Evolutionary conservation across 2,888 invertebrate genomes (phyloP).

Genomic region (Ectemnius continuus): DNA sequence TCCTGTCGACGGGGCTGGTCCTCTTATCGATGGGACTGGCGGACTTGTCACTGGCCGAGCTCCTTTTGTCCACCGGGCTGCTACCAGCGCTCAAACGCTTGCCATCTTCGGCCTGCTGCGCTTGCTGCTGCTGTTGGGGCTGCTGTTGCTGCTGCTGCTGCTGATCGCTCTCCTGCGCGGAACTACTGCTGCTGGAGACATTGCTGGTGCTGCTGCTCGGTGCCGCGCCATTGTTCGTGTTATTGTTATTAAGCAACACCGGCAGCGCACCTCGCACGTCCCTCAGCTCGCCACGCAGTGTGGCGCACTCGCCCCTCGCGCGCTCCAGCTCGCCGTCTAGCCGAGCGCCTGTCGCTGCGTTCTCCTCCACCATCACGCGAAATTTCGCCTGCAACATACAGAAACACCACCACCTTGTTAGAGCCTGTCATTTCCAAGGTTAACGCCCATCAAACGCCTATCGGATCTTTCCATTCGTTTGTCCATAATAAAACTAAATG

Average conservation of each 20-base stretch:
- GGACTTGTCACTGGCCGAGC: conserved; percentile 76
- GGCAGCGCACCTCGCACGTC: conserved; percentile 78
- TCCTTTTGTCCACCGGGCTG: conserved; percentile 75
- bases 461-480: conserved; percentile 10
- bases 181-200: conserved; percentile 55
- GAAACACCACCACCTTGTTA: too few relatives aligned
- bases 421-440: neutral
- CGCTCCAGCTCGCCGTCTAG: conserved; percentile 83
- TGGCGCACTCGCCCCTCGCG: conserved; percentile 82
- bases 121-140: conserved; percentile 48
- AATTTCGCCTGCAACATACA: conserved; percentile 83
- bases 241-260: conserved; percentile 68
- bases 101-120: conserved; percentile 59
- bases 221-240: conserved; percentile 56
- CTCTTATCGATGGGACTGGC: conserved; percentile 79
- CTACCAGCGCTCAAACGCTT: conserved; percentile 71
- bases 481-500: too few relatives aligned
- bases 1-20: conserved; percentile 72
- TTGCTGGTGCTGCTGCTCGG: conserved; percentile 61
- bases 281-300: conserved; percentile 79
- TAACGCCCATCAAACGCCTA: conserved; percentile 1
- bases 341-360: conserved; percentile 80
- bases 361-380: conserved; percentile 94
- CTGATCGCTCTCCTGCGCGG: conserved; percentile 56
- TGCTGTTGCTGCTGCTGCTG: conserved; percentile 53